Conservation (phyloP, 2,797 vertebrate species). For the Scyliorhinus canicula region DNA sequence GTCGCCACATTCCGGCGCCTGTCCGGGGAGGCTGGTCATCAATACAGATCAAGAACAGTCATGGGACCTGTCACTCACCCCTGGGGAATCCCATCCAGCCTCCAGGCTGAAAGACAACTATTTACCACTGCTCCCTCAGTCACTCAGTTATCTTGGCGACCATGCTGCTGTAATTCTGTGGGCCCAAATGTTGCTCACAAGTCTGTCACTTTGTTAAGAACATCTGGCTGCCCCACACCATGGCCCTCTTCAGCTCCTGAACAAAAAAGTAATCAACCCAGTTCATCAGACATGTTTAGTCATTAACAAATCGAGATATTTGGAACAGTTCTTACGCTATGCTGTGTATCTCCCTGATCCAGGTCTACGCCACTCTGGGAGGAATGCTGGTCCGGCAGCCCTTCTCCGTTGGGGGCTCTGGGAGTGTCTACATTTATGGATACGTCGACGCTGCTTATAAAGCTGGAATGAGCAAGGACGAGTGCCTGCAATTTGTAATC, state of each 20-base stretch:
- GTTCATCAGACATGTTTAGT: not conserved
- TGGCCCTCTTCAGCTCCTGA: not conserved
- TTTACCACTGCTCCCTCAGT: too few relatives aligned
- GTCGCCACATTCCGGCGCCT: too few relatives aligned
- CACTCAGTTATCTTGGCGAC: too few relatives aligned
- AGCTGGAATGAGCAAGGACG: constrained; percentile 59
- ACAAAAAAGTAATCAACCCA: not conserved
- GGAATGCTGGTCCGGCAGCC: constrained; percentile 72
- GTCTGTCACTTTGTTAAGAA: too few relatives aligned
- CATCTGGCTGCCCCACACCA: not conserved
- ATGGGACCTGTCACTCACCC: too few relatives aligned
- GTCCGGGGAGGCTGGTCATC: too few relatives aligned
- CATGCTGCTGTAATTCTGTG: not conserved
- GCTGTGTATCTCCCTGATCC: constrained; percentile 27
- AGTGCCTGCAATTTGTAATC: constrained; percentile 66
- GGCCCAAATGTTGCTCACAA: too few relatives aligned
- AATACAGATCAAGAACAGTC: too few relatives aligned
- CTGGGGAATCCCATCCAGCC: too few relatives aligned
- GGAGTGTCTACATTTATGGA: constrained; percentile 74
- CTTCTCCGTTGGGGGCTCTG: constrained; percentile 73
- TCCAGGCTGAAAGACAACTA: too few relatives aligned
- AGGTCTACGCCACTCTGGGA: constrained; percentile 74
- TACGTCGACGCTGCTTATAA: constrained; percentile 74
- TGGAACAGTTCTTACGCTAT: not conserved
- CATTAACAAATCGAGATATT: not conserved